phyloP scores from a whole-genome alignment of 1,140 invertebrate species.

The Charaxes varanes region DNA sequence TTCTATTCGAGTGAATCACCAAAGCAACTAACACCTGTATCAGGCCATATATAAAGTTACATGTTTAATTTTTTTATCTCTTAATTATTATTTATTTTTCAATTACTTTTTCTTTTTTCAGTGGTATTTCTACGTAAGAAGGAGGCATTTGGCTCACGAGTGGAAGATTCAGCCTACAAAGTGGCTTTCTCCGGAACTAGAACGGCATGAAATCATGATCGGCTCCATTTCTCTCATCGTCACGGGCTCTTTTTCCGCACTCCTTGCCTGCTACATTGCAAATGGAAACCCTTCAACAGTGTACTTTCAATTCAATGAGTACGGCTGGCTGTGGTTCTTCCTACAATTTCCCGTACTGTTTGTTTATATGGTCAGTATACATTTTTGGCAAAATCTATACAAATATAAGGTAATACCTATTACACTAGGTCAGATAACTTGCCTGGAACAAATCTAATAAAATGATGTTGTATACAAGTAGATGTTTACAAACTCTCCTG shows the following conservation, averaged over 20 bases:
- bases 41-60: background rate
- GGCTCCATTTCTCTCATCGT: constrained; percentile 77
- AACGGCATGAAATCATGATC: constrained; percentile 80
- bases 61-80: background rate
- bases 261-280: constrained; percentile 78
- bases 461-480: too few species aligned
- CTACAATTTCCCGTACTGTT: constrained; percentile 79
- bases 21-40: too few species aligned
- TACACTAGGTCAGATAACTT: too few species aligned
- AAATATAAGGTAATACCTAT: too few species aligned
- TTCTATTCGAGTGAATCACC: too few species aligned
- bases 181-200: constrained; percentile 79
- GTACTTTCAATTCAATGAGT: constrained; percentile 79
- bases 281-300: constrained; percentile 80
- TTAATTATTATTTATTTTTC: background rate
- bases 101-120: constrained; percentile 42
- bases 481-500: too few species aligned
- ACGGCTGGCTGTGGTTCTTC: constrained; percentile 79
- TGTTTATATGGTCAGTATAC: constrained; percentile 74
- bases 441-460: too few species aligned
- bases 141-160: constrained; percentile 75
- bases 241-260: constrained; percentile 73
- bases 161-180: constrained; percentile 86
- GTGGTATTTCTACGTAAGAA: constrained; percentile 82
- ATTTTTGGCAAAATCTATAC: too few species aligned